Percentiles rank a stretch among this genome's conserved stretches.
Evolutionary conservation across 2,797 vertebrate species (phyloP).

Genomic region (Neomorphus geoffroyi): DNA sequence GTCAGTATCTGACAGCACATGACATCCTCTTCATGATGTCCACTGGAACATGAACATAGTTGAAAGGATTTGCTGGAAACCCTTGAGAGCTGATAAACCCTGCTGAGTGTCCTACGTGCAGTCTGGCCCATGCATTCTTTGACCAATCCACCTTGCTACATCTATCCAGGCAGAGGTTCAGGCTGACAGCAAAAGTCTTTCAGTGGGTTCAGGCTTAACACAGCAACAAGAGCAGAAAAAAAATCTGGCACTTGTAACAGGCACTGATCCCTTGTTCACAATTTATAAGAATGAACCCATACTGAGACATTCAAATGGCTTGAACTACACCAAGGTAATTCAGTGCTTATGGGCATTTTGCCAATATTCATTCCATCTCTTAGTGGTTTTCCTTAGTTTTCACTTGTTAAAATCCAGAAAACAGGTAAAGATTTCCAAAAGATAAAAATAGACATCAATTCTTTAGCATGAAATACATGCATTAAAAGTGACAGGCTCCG

Average conservation of each 20-base stretch:
- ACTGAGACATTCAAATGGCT: not conserved
- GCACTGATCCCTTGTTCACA: not conserved
- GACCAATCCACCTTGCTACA: not conserved
- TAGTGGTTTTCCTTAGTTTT: constrained; percentile 14
- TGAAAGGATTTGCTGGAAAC: not conserved
- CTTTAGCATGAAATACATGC: not conserved
- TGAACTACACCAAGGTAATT: not conserved
- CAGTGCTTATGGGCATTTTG: not conserved
- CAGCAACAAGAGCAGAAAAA: not conserved
- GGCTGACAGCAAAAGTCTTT: not conserved
- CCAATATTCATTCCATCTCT: not conserved
- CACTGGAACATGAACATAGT: not conserved
- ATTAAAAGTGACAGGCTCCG: constrained; percentile 37
- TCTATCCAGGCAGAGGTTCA: not conserved
- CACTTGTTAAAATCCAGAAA: constrained; percentile 23
- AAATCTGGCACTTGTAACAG: not conserved
- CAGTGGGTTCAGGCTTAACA: not conserved
- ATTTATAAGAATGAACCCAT: not conserved
- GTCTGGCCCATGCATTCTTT: not conserved
- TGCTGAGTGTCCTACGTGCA: not conserved
- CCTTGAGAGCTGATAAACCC: not conserved
- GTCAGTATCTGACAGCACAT: not conserved
- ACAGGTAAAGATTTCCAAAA: constrained; percentile 39
- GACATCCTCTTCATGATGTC: not conserved
- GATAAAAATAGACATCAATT: constrained; percentile 16